These are phyloP conservation scores for Myxocyprinus asiaticus DNA, from an alignment of 2,113 vertebrate genomes.

Conservation along the genomic window DNA sequence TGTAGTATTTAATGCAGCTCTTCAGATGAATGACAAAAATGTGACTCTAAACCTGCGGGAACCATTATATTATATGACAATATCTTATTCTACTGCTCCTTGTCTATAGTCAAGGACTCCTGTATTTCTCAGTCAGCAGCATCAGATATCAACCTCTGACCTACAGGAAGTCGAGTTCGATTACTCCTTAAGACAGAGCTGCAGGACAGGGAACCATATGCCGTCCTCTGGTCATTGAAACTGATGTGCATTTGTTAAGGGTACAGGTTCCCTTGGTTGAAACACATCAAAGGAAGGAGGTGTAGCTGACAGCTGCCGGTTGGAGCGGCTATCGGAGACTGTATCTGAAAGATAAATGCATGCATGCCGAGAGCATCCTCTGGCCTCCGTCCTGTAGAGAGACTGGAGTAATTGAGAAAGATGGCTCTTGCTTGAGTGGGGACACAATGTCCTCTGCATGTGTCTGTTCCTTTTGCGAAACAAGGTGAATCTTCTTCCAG, in stretches of 20 bases:
- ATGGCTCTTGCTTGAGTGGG: slow-evolving; percentile 34
- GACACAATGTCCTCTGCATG: slow-evolving; percentile 29
- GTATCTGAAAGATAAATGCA: slow-evolving; percentile 51
- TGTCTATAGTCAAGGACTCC: not conserved
- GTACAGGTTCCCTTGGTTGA: slow-evolving; percentile 19
- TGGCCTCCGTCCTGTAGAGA: slow-evolving; percentile 35
- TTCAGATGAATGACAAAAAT: not conserved
- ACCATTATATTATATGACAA: slow-evolving; percentile 2
- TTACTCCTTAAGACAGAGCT: slow-evolving; percentile 57
- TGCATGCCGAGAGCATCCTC: slow-evolving; percentile 30
- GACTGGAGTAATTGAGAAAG: slow-evolving; percentile 48
- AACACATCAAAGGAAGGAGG: slow-evolving; percentile 49
- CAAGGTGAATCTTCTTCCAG: slow-evolving; percentile 44
- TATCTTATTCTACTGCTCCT: not conserved
- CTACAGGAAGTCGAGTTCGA: slow-evolving; percentile 65
- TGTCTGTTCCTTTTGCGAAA: slow-evolving; percentile 22
- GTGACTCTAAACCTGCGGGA: not conserved
- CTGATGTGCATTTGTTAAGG: slow-evolving; percentile 1
- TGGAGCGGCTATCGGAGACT: slow-evolving; percentile 44
- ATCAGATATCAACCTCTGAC: slow-evolving; percentile 68
- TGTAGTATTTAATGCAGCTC: not conserved
- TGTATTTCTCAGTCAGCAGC: slow-evolving; percentile 57
- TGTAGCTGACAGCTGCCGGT: slow-evolving; percentile 31
- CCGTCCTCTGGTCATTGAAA: not conserved
- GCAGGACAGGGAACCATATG: not conserved